A percentile compares a stretch with the other conserved stretches of the same genome.
Evolutionary conservation across 2,797 vertebrate species (phyloP).

Genomic region (Scomberomorus guttatus): DNA sequence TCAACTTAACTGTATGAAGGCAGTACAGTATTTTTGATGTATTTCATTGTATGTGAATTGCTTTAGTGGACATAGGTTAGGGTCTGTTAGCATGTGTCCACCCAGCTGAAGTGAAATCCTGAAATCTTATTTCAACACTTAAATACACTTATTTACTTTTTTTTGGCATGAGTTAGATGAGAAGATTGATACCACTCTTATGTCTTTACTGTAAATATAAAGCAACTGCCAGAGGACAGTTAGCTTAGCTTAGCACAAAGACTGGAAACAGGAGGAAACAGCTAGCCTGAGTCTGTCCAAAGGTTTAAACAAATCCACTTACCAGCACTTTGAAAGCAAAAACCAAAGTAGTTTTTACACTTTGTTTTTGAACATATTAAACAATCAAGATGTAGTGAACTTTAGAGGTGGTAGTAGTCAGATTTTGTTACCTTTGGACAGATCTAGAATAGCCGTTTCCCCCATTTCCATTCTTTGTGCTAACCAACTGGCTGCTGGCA

Average conservation of each 20-base stretch:
- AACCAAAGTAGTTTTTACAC: background rate
- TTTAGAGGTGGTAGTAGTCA: too few relatives aligned
- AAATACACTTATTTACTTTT: background rate
- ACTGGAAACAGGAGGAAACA: background rate
- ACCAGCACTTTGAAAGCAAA: background rate
- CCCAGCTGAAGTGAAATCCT: background rate
- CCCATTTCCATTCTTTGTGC: too few relatives aligned
- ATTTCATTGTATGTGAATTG: background rate
- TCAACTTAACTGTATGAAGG: slow-evolving; percentile 12
- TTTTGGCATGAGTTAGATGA: background rate
- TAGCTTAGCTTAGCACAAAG: slow-evolving; percentile 2
- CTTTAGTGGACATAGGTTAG: background rate
- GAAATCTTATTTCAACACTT: background rate
- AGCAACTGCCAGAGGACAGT: background rate
- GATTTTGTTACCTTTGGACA: too few relatives aligned
- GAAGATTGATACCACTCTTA: background rate
- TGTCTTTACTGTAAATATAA: background rate
- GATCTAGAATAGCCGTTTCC: too few relatives aligned
- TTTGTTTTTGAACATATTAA: too few relatives aligned
- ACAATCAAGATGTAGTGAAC: too few relatives aligned
- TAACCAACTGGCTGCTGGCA: too few relatives aligned
- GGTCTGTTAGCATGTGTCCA: background rate
- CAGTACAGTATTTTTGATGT: background rate
- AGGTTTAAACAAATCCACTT: too few relatives aligned
- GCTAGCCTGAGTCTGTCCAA: too few relatives aligned